Base-by-base conservation (phyloP, 2,797 vertebrate genomes). In the Chromis chromis region DNA sequence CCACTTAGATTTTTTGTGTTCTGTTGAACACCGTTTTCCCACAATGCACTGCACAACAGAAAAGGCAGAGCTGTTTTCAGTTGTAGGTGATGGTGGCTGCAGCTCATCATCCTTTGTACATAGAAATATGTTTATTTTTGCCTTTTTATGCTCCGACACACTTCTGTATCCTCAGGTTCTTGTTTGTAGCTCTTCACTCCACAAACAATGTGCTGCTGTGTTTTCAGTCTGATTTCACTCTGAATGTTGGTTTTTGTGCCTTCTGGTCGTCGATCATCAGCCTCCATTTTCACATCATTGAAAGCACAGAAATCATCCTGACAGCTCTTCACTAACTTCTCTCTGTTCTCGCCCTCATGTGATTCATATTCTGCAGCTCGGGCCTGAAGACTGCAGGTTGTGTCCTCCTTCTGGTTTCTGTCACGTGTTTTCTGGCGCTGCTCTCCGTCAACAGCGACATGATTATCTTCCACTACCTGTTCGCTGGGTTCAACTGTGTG, bases 401-500 rank as follows among this genome's bases (percentile, higher is more conserved):
- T 0, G 93, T 96, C 65, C 93, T 99, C 62, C 78, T 97, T 76
- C 89, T 98, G 88, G 95, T 97, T 67, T 97, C 95, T 0, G 91
- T 96, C 78, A 93, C 96, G 0, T 97, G 97, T 94, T 93, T 98
- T 27, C 91, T 98, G 78, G 96, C 96, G 0, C 92, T 99, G 72
- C 94, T 98, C 2, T 97, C 97, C 0, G 95, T 99, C 86, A 99
- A 98, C 94, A 97, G 95, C 0, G 97, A 98, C 81, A 90, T 95
- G 16, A 95, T 98, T 76, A 93, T 98, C 81, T 96, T 97, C 89
- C 97, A 99, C 92, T 97, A 98, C 91, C 94, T 98, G 90, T 98
- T 97, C 0, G 96, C 97, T 0, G 94, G 92, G 14, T 96, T 96
- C 92, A 97, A 95, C 91, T 97, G 96, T 74, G 74, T 96, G 53